Evolutionary conservation across 2,888 invertebrate genomes (phyloP).

Genomic region (Phyllotreta cruciferae): DNA sequence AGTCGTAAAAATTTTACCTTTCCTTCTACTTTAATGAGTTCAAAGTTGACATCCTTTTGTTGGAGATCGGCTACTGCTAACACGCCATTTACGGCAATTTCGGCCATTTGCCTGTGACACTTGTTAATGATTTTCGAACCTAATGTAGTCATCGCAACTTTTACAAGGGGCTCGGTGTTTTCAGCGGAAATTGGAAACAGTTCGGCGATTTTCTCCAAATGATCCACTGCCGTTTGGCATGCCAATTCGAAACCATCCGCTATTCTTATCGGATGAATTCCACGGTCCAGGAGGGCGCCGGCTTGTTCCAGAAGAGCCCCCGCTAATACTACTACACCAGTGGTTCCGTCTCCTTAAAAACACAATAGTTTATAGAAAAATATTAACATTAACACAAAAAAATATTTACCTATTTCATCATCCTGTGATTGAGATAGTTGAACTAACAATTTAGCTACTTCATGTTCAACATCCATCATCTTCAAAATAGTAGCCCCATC

Average conservation of each 20-base stretch:
- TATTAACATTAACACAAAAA: conserved; percentile 1
- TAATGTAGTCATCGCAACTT: conserved; percentile 97
- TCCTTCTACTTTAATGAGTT: conserved; percentile 97
- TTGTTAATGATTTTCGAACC: conserved; percentile 99
- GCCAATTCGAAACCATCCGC: conserved; percentile 99
- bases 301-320: conserved; percentile 96
- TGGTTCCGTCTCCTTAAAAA: conserved; percentile 90
- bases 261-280: conserved; percentile 98
- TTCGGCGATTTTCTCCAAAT: conserved; percentile 88
- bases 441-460: conserved; percentile 97
- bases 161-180: conserved; percentile 86
- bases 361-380: neutral
- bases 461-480: conserved; percentile 98
- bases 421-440: conserved; percentile 98
- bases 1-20: conserved; percentile 67
- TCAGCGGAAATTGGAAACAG: conserved; percentile 85
- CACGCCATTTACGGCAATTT: conserved; percentile 97
- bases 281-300: conserved; percentile 88
- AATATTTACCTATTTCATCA: conserved; percentile 79
- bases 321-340: conserved; percentile 90
- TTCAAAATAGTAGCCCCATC: conserved; percentile 99
- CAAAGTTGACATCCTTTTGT: conserved; percentile 96
- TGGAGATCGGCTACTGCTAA: conserved; percentile 94
- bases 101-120: conserved; percentile 96
- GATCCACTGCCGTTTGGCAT: conserved; percentile 84